Evolutionary conservation across 1,140 invertebrate species (phyloP), one percentile per base, ranked within the genome.

Genomic region (Apocrypta bakeri): DNA sequence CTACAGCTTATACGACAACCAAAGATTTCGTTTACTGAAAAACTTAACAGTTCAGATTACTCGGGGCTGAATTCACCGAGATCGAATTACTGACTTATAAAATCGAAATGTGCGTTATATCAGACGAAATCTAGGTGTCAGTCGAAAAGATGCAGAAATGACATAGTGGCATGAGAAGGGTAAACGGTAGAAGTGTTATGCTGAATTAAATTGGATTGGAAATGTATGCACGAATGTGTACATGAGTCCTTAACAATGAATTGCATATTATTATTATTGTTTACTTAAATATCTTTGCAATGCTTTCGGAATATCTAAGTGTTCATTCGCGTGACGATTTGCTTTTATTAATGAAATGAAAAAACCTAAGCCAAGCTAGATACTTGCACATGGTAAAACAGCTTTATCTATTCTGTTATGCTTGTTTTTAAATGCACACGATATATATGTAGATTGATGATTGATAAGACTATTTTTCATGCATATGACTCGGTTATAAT

Each of bases 91-190:
- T 56, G 72, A 48, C 72, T 29, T 42, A 27, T 29, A 27, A 56
- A 74, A 74, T 74, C 25, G 72, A 61, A 61, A 61, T 21, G 42
- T 56, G 25, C 72, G 42, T 61, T 56, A n/a, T 14, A 29, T 74
- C 72, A 61, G 42, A 14, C 42, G 42, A 74, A 14, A 29, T 29
- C 11, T 48, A 56, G 71, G 21, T 74, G 27, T 56, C 25, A 3
- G 25, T 7, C 27, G 14, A 12, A 1, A n/a, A 42, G 71, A 2
- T 42, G 37, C 27, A 24, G 71, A n/a, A 69, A 69, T 24, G 25
- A 64, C 4, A 61, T 24, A 64, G 24, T n/a, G n/a, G n/a, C n/a
- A n/a, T n/a, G 24, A 27, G 27, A 21, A 40, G 1, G n/a, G 0
- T 25, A 42, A 72, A 9, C 8, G 24, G 33, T 14, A 72, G 37